These are phyloP conservation scores for Drosophila mulleri DNA, from an alignment of 2,888 invertebrate species.

Conservation along the genomic window DNA sequence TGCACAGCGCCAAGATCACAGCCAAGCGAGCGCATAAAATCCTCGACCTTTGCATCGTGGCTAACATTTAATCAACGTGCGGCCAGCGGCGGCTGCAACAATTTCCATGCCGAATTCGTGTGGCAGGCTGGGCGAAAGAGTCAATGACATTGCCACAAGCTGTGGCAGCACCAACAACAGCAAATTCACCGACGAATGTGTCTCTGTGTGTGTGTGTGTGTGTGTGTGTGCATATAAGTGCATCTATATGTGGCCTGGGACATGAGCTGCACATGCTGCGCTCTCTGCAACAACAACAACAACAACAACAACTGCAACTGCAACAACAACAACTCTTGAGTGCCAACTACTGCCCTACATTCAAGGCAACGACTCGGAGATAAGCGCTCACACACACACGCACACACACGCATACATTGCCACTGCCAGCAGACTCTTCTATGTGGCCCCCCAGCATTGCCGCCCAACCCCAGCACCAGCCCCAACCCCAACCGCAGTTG, in stretches of 20 bases:
- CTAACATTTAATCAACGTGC: constrained; percentile 55
- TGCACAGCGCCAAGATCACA: background rate
- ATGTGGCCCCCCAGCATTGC: constrained; percentile 50
- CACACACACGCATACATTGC: constrained; percentile 33
- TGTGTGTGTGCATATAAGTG: constrained; percentile 35
- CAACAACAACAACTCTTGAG: constrained; percentile 67
- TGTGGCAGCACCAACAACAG: constrained; percentile 18
- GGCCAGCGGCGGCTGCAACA: constrained; percentile 41
- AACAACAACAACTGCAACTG: constrained; percentile 51
- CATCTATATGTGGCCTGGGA: constrained; percentile 53
- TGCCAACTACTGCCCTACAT: constrained; percentile 80
- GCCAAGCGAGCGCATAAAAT: constrained; percentile 34
- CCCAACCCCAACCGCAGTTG: constrained; percentile 22
- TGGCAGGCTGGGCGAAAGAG: constrained; percentile 52
- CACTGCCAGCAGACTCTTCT: constrained; percentile 75
- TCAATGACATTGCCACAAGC: constrained; percentile 62
- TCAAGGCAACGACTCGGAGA: constrained; percentile 80
- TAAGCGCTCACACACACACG: constrained; percentile 61
- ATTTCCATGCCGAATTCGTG: constrained; percentile 54
- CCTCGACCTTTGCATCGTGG: constrained; percentile 58
- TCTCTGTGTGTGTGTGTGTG: background rate
- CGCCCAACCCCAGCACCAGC: background rate
- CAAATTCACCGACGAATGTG: constrained; percentile 22
- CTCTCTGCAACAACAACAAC: constrained; percentile 39
- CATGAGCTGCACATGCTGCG: constrained; percentile 67